phyloP scores from a whole-genome alignment of 2,113 vertebrate genomes.

The Panurus biarmicus region DNA sequence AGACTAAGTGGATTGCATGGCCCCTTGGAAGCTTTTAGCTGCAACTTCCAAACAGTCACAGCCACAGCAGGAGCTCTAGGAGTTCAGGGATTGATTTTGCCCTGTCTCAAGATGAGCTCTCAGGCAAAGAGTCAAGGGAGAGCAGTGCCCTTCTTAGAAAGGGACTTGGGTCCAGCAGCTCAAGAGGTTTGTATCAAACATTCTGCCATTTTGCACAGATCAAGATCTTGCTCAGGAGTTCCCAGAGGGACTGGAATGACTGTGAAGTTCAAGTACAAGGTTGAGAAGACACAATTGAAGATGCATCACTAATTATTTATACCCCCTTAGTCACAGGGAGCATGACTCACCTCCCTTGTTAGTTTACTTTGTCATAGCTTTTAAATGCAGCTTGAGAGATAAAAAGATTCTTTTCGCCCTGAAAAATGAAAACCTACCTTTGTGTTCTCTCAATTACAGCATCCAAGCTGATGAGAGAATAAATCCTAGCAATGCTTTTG shows the following conservation, averaged over 20 bases:
- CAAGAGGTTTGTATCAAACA: background rate
- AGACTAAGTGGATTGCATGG: background rate
- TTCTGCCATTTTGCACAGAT: background rate
- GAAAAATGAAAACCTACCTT: background rate
- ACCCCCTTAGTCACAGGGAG: background rate
- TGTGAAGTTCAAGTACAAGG: background rate
- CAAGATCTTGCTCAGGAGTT: background rate
- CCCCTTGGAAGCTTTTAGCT: background rate
- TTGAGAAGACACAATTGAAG: background rate
- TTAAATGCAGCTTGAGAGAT: background rate
- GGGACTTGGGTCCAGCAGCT: background rate
- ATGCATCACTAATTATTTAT: background rate
- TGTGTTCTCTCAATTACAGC: background rate
- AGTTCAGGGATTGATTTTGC: background rate
- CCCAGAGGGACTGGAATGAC: background rate
- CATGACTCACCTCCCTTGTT: background rate
- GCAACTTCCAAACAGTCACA: background rate
- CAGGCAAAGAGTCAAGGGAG: background rate
- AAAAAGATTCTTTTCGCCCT: background rate
- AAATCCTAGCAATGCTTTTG: background rate
- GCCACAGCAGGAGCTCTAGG: background rate
- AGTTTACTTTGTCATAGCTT: background rate
- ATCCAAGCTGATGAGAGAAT: background rate
- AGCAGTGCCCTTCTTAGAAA: background rate
- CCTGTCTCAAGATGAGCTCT: background rate